Percentiles rank a stretch among this genome's conserved stretches.
Conservation (phyloP, 2,888 invertebrate genomes). For the Pristionchus fissidentatus region DNA sequence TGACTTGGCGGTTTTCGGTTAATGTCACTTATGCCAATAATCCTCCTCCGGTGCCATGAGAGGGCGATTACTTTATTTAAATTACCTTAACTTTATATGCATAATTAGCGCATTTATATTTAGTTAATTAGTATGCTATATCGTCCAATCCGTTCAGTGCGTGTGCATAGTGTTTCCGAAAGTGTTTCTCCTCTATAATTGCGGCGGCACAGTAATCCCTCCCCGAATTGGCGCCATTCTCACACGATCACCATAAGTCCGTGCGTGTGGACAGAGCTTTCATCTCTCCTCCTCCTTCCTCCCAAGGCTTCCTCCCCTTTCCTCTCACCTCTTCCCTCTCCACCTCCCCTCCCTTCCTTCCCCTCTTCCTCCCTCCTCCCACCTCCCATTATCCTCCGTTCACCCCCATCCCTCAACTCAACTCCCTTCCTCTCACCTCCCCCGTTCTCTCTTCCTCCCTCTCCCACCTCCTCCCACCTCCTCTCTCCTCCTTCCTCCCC, state of each 20-base stretch:
- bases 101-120: no score
- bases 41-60: no score
- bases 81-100: no score
- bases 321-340: background rate
- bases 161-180: background rate
- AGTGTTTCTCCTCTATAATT: background rate
- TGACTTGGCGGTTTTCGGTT: no score
- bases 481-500: background rate
- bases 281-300: background rate
- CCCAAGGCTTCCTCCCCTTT: background rate
- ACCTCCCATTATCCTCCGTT: background rate
- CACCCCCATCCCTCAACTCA: background rate
- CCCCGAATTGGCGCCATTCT: background rate
- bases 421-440: background rate
- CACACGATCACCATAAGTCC: constrained; percentile 31
- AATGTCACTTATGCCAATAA: no score
- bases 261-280: background rate
- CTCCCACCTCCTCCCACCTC: background rate
- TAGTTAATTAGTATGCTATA: no score
- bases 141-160: background rate
- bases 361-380: background rate
- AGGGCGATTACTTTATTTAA: no score
- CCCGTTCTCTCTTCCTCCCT: background rate
- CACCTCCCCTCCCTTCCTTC: background rate
- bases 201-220: background rate